Conservation (phyloP, 2,888 invertebrate species). For the Drosophila antonietae region DNA sequence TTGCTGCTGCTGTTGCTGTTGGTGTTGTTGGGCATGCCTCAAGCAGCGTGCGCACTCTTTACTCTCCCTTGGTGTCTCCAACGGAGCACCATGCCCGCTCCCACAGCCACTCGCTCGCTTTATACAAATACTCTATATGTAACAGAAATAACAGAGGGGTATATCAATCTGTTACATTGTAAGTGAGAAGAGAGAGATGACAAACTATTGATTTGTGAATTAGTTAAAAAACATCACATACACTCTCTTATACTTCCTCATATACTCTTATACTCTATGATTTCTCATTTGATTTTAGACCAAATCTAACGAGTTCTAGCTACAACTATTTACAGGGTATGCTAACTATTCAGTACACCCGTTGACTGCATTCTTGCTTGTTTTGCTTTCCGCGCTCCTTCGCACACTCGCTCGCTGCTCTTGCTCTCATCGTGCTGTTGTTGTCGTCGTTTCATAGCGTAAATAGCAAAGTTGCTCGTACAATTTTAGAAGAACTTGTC, state of each 20-base stretch:
- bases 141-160: neutral
- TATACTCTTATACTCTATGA: neutral
- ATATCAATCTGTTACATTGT: neutral
- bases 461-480: conserved; percentile 83
- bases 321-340: conserved; percentile 33
- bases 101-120: conserved; percentile 45
- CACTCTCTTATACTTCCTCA: neutral
- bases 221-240: neutral
- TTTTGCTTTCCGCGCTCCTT: conserved; percentile 81
- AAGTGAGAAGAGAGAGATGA: neutral
- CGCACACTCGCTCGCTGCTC: conserved; percentile 62
- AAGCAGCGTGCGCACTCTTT: conserved; percentile 52
- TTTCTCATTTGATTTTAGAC: neutral
- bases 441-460: conserved; percentile 78
- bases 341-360: conserved; percentile 2
- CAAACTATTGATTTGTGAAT: neutral
- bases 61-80: conserved; percentile 22
- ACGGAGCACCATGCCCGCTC: conserved; percentile 55
- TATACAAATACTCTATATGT: conserved; percentile 32
- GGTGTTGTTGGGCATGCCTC: conserved; percentile 68
- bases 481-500: conserved; percentile 84
- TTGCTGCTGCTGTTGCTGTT: conserved; percentile 40
- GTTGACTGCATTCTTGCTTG: conserved; percentile 58
- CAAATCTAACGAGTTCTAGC: neutral
- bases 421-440: conserved; percentile 38